Percentiles rank a stretch among this genome's conserved stretches.
These are phyloP conservation scores for Ceriagrion tenellum DNA, from an alignment of 2,888 invertebrate genomes.

Conservation along the genomic window DNA sequence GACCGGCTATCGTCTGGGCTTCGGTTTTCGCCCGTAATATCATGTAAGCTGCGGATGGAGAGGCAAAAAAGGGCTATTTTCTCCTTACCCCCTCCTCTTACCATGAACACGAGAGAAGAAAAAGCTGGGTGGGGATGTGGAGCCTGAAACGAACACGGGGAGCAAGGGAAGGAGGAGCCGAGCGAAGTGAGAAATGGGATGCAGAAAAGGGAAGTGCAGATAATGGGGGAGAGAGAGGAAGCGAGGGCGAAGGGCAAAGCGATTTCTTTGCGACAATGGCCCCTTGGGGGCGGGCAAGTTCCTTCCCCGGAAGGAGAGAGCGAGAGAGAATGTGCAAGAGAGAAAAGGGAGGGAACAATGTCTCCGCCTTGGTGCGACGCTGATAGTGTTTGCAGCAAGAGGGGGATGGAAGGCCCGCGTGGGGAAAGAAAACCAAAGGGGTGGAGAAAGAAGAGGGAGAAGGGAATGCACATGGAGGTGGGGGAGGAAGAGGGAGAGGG, in stretches of 20 bases:
- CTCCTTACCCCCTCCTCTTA: background rate
- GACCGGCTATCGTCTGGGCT: background rate
- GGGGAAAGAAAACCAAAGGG: background rate
- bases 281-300: background rate
- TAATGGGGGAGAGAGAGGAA: background rate
- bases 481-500: background rate
- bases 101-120: background rate
- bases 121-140: background rate
- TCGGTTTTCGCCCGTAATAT: background rate
- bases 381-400: background rate
- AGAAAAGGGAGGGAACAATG: background rate
- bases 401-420: background rate
- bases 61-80: background rate
- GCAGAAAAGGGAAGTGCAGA: constrained; percentile 1
- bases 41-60: background rate
- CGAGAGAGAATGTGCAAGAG: background rate
- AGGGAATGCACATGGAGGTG: background rate
- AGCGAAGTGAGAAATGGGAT: constrained; percentile 13
- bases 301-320: background rate
- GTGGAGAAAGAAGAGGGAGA: background rate
- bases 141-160: background rate
- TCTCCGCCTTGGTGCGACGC: background rate
- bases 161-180: background rate
- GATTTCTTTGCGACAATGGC: constrained; percentile 58
- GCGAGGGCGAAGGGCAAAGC: constrained; percentile 56